These are phyloP conservation scores for Carpatolechia fugitivella DNA, from an alignment of 2,888 invertebrate genomes.

Conservation along the genomic window DNA sequence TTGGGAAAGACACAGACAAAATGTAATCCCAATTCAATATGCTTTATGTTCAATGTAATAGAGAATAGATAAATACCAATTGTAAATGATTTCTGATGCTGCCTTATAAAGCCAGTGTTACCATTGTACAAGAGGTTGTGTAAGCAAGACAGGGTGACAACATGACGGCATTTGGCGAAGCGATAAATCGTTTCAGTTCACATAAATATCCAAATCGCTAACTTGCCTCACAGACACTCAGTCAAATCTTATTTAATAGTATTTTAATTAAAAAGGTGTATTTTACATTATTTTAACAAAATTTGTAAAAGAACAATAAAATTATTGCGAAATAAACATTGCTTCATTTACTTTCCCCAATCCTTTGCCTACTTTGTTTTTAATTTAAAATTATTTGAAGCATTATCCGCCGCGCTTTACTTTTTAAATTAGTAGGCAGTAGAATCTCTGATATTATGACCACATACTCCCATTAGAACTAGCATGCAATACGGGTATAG, in stretches of 20 bases:
- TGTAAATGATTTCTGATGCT: background rate
- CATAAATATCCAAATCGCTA: conserved; percentile 7
- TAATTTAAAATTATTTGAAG: conserved; percentile 38
- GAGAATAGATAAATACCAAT: background rate
- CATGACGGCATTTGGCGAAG: conserved; percentile 39
- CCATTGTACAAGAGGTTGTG: background rate
- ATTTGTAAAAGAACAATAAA: conserved; percentile 23
- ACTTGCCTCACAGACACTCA: conserved; percentile 41
- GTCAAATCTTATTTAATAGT: conserved; percentile 15
- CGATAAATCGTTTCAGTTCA: conserved; percentile 28
- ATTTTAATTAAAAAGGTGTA: conserved; percentile 30
- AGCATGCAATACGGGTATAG: conserved; percentile 61
- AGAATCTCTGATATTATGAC: conserved; percentile 74
- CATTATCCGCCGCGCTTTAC: conserved; percentile 44
- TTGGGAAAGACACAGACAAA: background rate
- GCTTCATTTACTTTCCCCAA: conserved; percentile 20
- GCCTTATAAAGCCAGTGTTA: conserved; percentile 1
- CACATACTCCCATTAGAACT: conserved; percentile 74
- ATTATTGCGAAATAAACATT: conserved; percentile 16
- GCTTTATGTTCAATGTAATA: background rate
- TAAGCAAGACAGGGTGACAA: conserved; percentile 64
- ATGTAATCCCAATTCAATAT: background rate
- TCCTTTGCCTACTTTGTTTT: conserved; percentile 24
- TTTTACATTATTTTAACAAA: conserved; percentile 28
- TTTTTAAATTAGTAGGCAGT: conserved; percentile 52